These are phyloP conservation scores for Gasterosteus nipponicus DNA, from an alignment of 2,113 vertebrate genomes.

Conservation along the genomic window DNA sequence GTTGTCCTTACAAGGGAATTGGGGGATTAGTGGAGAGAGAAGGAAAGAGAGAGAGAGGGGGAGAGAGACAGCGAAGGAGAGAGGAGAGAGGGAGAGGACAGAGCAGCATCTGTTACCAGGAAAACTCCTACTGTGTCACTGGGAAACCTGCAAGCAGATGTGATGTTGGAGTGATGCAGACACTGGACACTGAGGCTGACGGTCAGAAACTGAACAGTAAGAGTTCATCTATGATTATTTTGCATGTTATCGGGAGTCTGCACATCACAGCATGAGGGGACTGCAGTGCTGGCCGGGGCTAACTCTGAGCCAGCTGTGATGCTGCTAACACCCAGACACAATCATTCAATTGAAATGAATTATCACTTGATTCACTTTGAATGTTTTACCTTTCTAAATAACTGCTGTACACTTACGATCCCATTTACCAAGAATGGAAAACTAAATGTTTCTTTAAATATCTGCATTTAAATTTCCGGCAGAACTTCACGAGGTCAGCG, in stretches of 20 bases:
- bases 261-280: slow-evolving; percentile 19
- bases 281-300: slow-evolving; percentile 46
- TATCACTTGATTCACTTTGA: slow-evolving; percentile 5
- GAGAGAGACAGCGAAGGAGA: slow-evolving; percentile 21
- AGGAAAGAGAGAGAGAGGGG: slow-evolving; percentile 8
- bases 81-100: slow-evolving; percentile 8
- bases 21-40: slow-evolving; percentile 27
- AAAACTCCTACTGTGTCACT: slow-evolving; percentile 58
- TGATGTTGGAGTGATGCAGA: slow-evolving; percentile 60
- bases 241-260: slow-evolving; percentile 40
- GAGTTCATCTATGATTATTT: slow-evolving; percentile 45
- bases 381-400: neutral
- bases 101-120: slow-evolving; percentile 41
- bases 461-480: neutral
- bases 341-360: slow-evolving; percentile 17
- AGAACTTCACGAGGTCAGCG: slow-evolving; percentile 19
- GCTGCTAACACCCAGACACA: slow-evolving; percentile 43
- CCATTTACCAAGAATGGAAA: neutral
- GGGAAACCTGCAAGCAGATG: slow-evolving; percentile 52
- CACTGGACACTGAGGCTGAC: slow-evolving; percentile 46
- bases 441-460: neutral
- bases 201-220: slow-evolving; percentile 61
- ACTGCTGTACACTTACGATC: neutral
- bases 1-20: slow-evolving; percentile 33
- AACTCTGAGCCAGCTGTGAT: slow-evolving; percentile 38